Evolutionary conservation across 2,888 invertebrate genomes (phyloP).

Genomic region (Hybos culiciformis): DNA sequence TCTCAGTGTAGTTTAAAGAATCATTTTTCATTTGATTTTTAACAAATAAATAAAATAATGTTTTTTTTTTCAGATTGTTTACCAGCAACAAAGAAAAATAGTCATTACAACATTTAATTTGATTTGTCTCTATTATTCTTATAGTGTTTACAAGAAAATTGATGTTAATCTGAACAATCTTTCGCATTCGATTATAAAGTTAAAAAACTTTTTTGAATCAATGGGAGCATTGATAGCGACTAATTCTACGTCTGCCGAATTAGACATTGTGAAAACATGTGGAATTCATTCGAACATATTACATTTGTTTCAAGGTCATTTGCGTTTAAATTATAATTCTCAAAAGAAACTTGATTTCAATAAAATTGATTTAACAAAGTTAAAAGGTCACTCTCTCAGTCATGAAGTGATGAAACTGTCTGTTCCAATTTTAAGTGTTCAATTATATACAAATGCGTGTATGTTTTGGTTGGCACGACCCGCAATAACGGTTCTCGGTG

Average conservation of each 20-base stretch:
- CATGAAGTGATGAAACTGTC: constrained; percentile 53
- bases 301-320: constrained; percentile 21
- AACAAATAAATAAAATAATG: too few relatives aligned
- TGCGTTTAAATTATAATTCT: constrained; percentile 26
- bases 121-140: too few relatives aligned
- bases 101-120: too few relatives aligned
- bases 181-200: constrained; percentile 19
- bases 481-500: constrained; percentile 42
- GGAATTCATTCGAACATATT: constrained; percentile 40
- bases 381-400: constrained; percentile 46
- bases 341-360: constrained; percentile 26
- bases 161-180: constrained; percentile 27
- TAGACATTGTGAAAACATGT: constrained; percentile 43
- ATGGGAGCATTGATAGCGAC: constrained; percentile 38
- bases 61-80: too few relatives aligned
- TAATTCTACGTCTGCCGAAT: constrained; percentile 31
- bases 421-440: constrained; percentile 55
- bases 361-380: constrained; percentile 30
- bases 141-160: too few relatives aligned
- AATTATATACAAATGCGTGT: constrained; percentile 62
- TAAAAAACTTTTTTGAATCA: constrained; percentile 28
- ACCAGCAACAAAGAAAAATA: too few relatives aligned
- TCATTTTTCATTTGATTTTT: too few relatives aligned
- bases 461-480: constrained; percentile 54
- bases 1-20: too few relatives aligned